phyloP scores from a whole-genome alignment of 2,888 invertebrate genomes.

The Phasia obesa region DNA sequence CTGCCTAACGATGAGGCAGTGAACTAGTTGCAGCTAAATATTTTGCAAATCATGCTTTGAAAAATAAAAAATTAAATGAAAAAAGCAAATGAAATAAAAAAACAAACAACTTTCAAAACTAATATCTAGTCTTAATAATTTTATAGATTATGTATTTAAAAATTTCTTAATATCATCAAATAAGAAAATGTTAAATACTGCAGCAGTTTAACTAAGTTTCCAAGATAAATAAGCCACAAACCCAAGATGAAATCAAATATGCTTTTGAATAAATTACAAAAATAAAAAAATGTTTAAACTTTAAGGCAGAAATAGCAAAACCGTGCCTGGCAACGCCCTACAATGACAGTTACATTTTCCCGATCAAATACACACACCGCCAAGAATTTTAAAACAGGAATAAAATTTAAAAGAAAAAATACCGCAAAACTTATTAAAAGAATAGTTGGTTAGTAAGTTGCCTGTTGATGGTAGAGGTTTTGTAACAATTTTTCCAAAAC shows the following conservation, averaged over 20 bases:
- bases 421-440: constrained; percentile 25
- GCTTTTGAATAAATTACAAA: constrained; percentile 15
- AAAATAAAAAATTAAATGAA: no score
- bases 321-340: constrained; percentile 62
- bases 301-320: constrained; percentile 34
- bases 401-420: constrained; percentile 24
- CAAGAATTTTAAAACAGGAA: background rate
- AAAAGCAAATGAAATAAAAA: no score
- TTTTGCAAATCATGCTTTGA: no score
- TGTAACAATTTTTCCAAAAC: background rate
- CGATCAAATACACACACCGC: background rate
- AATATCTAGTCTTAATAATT: no score
- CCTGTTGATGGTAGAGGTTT: constrained; percentile 6
- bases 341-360: constrained; percentile 57
- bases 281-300: constrained; percentile 6
- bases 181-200: no score
- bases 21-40: no score
- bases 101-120: no score
- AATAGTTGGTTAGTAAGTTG: no score
- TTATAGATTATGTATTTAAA: no score
- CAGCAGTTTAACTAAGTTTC: no score
- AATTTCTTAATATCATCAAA: no score
- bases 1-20: no score
- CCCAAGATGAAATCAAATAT: background rate
- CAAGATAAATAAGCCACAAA: background rate